A percentile compares a stretch with the other conserved stretches of the same genome.
Evolutionary conservation across 2,888 invertebrate species (phyloP).

Genomic region (Cryptocheilus praepositus): DNA sequence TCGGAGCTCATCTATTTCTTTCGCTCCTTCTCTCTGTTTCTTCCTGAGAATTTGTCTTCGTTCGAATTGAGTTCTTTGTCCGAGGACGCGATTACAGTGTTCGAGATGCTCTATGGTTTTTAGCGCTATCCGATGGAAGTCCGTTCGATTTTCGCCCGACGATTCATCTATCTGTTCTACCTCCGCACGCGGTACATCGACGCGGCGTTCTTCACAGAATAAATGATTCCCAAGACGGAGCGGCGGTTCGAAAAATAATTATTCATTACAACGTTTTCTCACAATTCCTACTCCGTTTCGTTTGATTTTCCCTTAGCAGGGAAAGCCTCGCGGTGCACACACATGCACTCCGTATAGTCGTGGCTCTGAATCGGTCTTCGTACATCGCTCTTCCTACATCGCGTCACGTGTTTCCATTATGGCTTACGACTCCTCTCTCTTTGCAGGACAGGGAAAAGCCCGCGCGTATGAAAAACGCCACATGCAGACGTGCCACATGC

Average conservation of each 20-base stretch:
- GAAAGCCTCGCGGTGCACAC: conserved; percentile 24
- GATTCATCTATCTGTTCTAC: too few relatives aligned
- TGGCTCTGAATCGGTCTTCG: conserved; percentile 11
- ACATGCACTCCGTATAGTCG: conserved; percentile 7
- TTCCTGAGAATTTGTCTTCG: neutral
- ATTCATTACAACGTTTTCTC: too few relatives aligned
- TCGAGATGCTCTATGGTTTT: too few relatives aligned
- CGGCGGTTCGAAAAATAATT: too few relatives aligned
- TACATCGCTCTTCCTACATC: conserved; percentile 28
- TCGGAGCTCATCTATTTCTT: neutral
- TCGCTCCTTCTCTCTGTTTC: neutral
- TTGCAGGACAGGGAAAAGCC: neutral
- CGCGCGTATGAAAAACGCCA: neutral
- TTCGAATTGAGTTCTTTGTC: too few relatives aligned
- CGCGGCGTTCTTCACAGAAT: too few relatives aligned
- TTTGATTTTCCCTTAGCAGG: conserved; percentile 7
- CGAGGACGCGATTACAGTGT: conserved; percentile 5
- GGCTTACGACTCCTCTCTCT: conserved; percentile 21
- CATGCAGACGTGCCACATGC: neutral
- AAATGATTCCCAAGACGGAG: too few relatives aligned
- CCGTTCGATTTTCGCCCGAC: too few relatives aligned
- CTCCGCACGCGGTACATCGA: too few relatives aligned
- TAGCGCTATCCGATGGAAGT: too few relatives aligned
- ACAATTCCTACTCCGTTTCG: neutral
- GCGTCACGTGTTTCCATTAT: conserved; percentile 37